Conservation (phyloP, 2,888 invertebrate genomes). For the Platynereis dumerilii region DNA sequence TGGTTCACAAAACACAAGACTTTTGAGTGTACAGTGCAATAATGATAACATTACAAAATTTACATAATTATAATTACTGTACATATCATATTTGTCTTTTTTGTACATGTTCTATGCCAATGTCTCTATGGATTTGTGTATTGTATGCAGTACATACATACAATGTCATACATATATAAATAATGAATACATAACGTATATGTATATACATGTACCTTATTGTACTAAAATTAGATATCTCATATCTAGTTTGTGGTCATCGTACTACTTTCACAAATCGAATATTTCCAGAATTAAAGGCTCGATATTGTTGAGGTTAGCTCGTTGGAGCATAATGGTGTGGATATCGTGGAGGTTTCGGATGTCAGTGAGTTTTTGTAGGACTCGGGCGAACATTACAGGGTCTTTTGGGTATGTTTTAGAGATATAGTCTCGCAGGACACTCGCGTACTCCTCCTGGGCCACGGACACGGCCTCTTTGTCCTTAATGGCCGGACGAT, state of each 20-base stretch:
- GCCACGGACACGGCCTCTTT: constrained; percentile 40
- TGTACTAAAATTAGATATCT: too few species aligned
- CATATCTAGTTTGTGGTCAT: neutral
- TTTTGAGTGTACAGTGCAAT: too few species aligned
- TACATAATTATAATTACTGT: too few species aligned
- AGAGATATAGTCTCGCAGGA: constrained; percentile 46
- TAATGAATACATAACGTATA: too few species aligned
- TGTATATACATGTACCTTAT: too few species aligned
- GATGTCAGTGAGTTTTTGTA: constrained; percentile 88
- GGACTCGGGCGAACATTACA: constrained; percentile 66
- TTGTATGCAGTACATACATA: too few species aligned
- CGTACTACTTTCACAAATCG: constrained; percentile 69
- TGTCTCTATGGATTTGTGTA: too few species aligned
- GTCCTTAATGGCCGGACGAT: constrained; percentile 44
- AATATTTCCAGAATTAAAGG: constrained; percentile 93
- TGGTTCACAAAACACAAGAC: too few species aligned
- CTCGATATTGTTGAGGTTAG: constrained; percentile 88
- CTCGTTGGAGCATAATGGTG: constrained; percentile 88
- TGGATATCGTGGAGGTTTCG: constrained; percentile 88
- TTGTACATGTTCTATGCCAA: too few species aligned
- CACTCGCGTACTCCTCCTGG: constrained; percentile 53
- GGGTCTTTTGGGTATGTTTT: constrained; percentile 46
- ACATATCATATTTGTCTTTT: too few species aligned
- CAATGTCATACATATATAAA: too few species aligned
- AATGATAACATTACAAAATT: too few species aligned